phyloP scores from a whole-genome alignment of 2,113 vertebrate genomes.

The Callopanchax toddi region DNA sequence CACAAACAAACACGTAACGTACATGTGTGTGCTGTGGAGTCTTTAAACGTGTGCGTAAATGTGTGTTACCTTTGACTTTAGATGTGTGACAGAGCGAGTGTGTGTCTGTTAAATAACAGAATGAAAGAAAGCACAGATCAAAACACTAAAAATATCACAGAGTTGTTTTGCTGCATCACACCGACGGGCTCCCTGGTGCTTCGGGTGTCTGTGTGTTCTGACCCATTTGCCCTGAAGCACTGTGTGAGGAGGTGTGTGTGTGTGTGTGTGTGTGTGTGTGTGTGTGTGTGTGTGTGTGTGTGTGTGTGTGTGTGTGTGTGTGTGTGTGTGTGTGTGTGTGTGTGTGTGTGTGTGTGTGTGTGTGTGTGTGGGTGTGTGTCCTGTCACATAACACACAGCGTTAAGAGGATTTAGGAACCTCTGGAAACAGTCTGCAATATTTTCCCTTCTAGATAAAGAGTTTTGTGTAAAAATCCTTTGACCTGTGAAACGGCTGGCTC shows the following conservation, averaged over 20 bases:
- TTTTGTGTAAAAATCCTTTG: conserved; percentile 18
- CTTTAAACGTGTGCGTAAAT: conserved; percentile 22
- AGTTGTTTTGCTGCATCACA: conserved; percentile 48
- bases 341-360: no score
- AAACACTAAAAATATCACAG: conserved; percentile 48
- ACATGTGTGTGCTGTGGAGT: conserved; percentile 41
- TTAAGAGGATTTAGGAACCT: conserved; percentile 21
- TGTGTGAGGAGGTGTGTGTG: conserved; percentile 31
- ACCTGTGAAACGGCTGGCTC: conserved; percentile 56
- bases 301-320: no score
- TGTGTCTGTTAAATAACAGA: conserved; percentile 18
- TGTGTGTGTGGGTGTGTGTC: conserved; percentile 31
- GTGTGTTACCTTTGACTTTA: conserved; percentile 21
- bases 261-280: no score
- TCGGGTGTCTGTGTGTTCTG: no score
- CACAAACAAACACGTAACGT: conserved; percentile 2
- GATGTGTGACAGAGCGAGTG: conserved; percentile 21
- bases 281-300: no score
- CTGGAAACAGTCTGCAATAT: conserved; percentile 32
- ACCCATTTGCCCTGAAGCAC: conserved; percentile 21
- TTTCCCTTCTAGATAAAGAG: conserved; percentile 33
- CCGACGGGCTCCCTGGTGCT: neutral
- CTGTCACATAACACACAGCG: neutral
- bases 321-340: no score
- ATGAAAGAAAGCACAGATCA: conserved; percentile 52